A percentile compares a stretch with the other conserved stretches of the same genome.
phyloP scores from a whole-genome alignment of 2,888 invertebrate genomes.

The Cephus spinipes region DNA sequence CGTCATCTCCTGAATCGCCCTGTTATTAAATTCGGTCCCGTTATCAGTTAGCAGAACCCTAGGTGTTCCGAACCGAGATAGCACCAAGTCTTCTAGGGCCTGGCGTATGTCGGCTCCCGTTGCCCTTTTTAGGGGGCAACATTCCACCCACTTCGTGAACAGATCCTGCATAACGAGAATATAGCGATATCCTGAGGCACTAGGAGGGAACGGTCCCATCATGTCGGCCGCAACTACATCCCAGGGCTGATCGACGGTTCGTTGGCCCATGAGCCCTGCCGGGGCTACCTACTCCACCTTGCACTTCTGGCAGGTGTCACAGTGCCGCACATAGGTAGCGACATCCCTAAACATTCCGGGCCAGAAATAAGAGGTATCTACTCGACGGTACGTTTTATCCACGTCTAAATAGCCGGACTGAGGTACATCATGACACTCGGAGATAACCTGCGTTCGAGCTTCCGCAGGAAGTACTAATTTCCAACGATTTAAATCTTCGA shows the following conservation, averaged over 20 bases:
- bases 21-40: too few species aligned
- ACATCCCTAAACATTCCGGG: conserved; percentile 36
- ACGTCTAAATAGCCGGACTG: conserved; percentile 39
- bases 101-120: background rate
- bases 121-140: background rate
- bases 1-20: conserved; percentile 18
- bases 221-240: conserved; percentile 22
- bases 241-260: conserved; percentile 29
- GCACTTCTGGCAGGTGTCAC: conserved; percentile 32
- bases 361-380: conserved; percentile 34
- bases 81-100: conserved; percentile 27
- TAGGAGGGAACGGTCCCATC: conserved; percentile 35
- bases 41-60: too few species aligned
- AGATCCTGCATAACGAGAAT: conserved; percentile 32
- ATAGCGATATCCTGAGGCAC: conserved; percentile 21
- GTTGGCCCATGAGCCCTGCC: conserved; percentile 35
- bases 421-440: conserved; percentile 33
- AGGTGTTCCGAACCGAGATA: conserved; percentile 28
- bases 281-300: conserved; percentile 35
- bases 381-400: conserved; percentile 28
- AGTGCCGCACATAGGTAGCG: conserved; percentile 34
- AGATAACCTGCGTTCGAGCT: background rate
- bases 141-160: conserved; percentile 28
- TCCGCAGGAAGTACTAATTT: conserved; percentile 2
- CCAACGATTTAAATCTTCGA: background rate